phyloP scores from a whole-genome alignment of 2,888 invertebrate species.

The Euspilapteryx auroguttella region DNA sequence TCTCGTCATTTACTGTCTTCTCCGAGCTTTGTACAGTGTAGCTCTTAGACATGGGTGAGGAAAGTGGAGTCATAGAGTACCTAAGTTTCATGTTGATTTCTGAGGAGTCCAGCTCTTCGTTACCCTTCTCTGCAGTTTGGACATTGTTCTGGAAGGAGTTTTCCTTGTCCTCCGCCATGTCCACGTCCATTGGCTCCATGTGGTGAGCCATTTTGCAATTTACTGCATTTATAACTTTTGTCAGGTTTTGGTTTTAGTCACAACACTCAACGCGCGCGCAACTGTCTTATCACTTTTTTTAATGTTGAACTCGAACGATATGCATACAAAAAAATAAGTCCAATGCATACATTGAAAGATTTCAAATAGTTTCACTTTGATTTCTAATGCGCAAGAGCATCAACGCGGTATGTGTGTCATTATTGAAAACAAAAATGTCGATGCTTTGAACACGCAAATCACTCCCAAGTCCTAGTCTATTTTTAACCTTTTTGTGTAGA shows the following conservation, averaged over 20 bases:
- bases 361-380: constrained; percentile 42
- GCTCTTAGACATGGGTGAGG: constrained; percentile 47
- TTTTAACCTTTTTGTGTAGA: constrained; percentile 45
- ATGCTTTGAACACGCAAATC: constrained; percentile 36
- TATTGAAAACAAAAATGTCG: constrained; percentile 48
- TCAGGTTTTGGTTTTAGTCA: too few species aligned
- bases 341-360: constrained; percentile 40
- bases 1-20: constrained; percentile 19
- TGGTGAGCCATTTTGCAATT: constrained; percentile 29
- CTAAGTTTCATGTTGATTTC: constrained; percentile 47
- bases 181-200: constrained; percentile 43
- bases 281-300: too few species aligned
- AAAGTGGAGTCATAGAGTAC: constrained; percentile 38
- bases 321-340: constrained; percentile 26
- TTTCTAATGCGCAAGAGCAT: constrained; percentile 37
- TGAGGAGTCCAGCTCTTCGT: constrained; percentile 44
- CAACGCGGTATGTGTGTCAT: constrained; percentile 43
- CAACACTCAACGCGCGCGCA: too few species aligned
- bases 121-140: constrained; percentile 34
- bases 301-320: too few species aligned
- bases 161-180: constrained; percentile 40
- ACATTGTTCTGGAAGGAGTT: constrained; percentile 39
- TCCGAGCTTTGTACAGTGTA: constrained; percentile 24
- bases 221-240: constrained; percentile 6
- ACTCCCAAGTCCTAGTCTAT: constrained; percentile 47